Evolutionary conservation across 2,113 vertebrate species (phyloP).

Genomic region (Bettongia penicillata): DNA sequence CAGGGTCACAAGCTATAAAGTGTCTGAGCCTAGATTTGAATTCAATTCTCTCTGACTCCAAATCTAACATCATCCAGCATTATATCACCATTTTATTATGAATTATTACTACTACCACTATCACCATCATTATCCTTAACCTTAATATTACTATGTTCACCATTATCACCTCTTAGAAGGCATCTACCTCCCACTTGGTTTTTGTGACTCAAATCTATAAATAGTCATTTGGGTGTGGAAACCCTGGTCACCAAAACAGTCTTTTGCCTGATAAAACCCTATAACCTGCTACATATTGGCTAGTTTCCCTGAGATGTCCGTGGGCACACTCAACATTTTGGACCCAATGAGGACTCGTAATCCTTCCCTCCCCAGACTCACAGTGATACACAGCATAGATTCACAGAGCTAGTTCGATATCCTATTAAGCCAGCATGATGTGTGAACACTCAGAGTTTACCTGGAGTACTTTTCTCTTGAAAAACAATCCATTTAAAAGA

Average conservation of each 20-base stretch:
- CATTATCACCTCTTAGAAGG: background rate
- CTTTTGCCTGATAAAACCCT: background rate
- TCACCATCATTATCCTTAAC: background rate
- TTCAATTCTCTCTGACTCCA: background rate
- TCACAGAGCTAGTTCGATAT: background rate
- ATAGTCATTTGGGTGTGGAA: slow-evolving; percentile 5
- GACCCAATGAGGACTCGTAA: slow-evolving; percentile 39
- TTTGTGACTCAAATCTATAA: slow-evolving; percentile 9
- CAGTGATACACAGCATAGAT: background rate
- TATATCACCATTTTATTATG: background rate
- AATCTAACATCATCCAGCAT: background rate
- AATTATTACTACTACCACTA: background rate
- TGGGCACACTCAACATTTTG: slow-evolving; percentile 1
- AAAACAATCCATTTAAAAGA: background rate
- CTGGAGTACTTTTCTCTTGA: background rate
- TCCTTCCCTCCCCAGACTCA: background rate
- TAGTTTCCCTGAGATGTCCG: slow-evolving; percentile 17
- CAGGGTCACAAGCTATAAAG: no score
- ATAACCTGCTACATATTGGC: slow-evolving; percentile 14
- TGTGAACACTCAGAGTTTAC: background rate
- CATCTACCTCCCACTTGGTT: background rate
- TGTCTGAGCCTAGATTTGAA: no score
- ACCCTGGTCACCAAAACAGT: slow-evolving; percentile 14
- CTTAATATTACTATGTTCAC: background rate
- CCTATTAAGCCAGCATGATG: background rate